Evolutionary conservation across 2,113 vertebrate species (phyloP), one percentile per base, ranked within the genome.

Genomic region (Salvelinus sp.): DNA sequence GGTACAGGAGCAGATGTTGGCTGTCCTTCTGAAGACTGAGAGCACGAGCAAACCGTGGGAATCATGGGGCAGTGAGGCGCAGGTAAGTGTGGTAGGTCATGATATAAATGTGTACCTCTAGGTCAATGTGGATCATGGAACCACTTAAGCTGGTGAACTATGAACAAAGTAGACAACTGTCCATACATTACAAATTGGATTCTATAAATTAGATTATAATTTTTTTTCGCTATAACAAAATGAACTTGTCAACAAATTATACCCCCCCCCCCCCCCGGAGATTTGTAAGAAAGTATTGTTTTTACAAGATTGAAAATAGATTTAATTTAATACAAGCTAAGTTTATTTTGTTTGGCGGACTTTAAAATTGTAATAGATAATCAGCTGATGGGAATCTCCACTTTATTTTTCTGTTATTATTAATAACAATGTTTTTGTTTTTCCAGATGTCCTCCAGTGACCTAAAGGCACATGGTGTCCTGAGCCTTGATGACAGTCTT

Each of bases 1-100:
- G 33, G 88, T 78, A 65, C 92, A 94, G 79, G 92, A 94, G 66
- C 84, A 85, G 2, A 80, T 85, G 25, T 76, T 95, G 22, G 90
- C 93, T n/a, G 81, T 73, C 2, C 81, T 94, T 47, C 57, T 94
- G 69, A 80, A 82, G 62, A 62, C 76, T 0, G 89, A 90, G 78
- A 78, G 69, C 6, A 3, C 20, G 1, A 14, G 67, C 27, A 28
- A 71, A 58, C 76, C 69, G 1, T 92, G 88, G 88, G 68, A 72
- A 0, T 16, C 33, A 12, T 91, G 89, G 87, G 79, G 76, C 28
- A 67, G 63, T 12, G 82, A 82, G 47, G 75, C 71, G 1, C 83
- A 83, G 48, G 68, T 54, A 2, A 3, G 16, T 73, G n/a, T 0
- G 80, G 92, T 93, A 82, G 1, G 85, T 75, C 5, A 57, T 57